Conservation (phyloP, 2,888 invertebrate species). For the Acleris emargana region DNA sequence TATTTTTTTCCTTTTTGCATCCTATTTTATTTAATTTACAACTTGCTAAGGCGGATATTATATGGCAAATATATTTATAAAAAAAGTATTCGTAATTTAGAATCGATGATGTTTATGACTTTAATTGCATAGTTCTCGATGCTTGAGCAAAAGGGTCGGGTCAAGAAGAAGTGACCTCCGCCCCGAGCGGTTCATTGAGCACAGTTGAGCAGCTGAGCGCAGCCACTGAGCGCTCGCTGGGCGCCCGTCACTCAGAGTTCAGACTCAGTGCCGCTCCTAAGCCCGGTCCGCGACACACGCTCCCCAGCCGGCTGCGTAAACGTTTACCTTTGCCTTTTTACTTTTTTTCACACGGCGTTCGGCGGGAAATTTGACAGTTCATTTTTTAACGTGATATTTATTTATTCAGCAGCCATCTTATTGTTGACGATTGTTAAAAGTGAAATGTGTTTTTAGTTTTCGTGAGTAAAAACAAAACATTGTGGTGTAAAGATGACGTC, state of each 20-base stretch:
- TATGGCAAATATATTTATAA: no score
- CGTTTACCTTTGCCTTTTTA: conserved; percentile 56
- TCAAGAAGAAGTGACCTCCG: conserved; percentile 78
- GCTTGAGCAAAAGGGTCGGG: conserved; percentile 65
- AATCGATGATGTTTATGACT: neutral
- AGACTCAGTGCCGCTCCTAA: conserved; percentile 76
- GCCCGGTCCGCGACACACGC: conserved; percentile 80
- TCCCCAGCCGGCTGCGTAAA: conserved; percentile 65
- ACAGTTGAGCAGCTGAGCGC: conserved; percentile 67
- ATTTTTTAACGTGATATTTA: conserved; percentile 41
- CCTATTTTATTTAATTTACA: no score
- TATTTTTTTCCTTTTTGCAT: no score
- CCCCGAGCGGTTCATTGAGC: conserved; percentile 80
- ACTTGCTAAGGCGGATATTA: no score
- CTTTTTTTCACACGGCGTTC: conserved; percentile 53
- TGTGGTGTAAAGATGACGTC: conserved; percentile 69
- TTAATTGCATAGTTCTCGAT: conserved; percentile 50
- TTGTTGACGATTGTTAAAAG: conserved; percentile 37
- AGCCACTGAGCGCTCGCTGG: conserved; percentile 63
- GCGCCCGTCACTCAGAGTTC: conserved; percentile 54
- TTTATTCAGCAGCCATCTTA: conserved; percentile 20
- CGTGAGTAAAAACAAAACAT: conserved; percentile 61
- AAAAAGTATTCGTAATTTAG: neutral
- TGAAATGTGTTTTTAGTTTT: conserved; percentile 74
- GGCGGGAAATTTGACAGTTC: conserved; percentile 72